Base-by-base conservation (phyloP, 2,797 vertebrate genomes). In the Diplodus puntazzo region DNA sequence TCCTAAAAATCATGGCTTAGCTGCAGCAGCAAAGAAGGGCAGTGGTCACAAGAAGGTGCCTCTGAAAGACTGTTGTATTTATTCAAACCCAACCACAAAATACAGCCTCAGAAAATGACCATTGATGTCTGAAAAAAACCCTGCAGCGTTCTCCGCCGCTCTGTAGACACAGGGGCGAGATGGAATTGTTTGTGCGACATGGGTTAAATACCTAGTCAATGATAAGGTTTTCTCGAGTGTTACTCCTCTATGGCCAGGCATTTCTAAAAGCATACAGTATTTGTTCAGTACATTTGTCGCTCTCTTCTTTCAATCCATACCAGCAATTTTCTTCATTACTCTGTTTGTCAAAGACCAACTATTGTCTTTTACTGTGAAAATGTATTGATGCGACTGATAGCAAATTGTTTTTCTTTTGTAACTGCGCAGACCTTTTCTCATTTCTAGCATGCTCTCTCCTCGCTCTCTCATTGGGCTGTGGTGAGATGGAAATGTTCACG, bases 271-370 rank as follows among this genome's bases (percentile, higher is more conserved):
- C 42, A 0, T 50, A n/a, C 45, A 20, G 46, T 68, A 55, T 82
- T 83, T 81, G 20, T 84, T 79, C 23, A 21, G 45, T 49, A 55
- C 77, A 27, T 73, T 83, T 48, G 9, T 69, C 5, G 23, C 69
- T 57, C 46, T 87, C 74, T 81, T 59, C 78, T 77, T 59, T 87
- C 84, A 79, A 88, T 90, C 86, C 55, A 88, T 88, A 86, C 65
- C 52, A 70, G 81, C 67, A 69, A 68, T 88, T 86, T 83, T 85
- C 77, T 83, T 87, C 23, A 81, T 86, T 77, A 55, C 57, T 72
- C 46, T 25, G 42, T 81, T 71, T 77, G 49, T 80, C 49, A 79
- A 62, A 75, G 74, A 84, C 71, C 61, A 45, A 55, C 66, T 73
- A 62, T 82, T 83, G 68, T 75, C 50, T 70, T 83, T 81, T 66